Evolutionary conservation across 2,113 vertebrate genomes (phyloP).

Genomic region (Pantherophis guttatus): DNA sequence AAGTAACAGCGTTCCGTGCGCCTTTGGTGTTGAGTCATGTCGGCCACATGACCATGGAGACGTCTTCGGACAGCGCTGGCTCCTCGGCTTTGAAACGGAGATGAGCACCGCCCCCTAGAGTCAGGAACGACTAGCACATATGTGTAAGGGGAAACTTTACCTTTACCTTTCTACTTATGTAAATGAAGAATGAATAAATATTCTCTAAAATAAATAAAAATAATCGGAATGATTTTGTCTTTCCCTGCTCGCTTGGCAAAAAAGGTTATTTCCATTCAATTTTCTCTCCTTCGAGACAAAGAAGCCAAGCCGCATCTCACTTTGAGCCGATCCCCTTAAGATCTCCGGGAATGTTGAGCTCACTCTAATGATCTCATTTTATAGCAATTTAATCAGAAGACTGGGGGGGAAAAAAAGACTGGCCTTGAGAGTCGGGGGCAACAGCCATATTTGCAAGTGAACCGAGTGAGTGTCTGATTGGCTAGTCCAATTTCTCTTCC

Average conservation of each 20-base stretch:
- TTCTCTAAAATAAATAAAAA: background rate
- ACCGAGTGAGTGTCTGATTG: conserved; percentile 49
- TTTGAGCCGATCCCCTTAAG: conserved; percentile 1
- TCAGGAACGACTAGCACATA: too few relatives aligned
- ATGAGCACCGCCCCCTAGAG: too few relatives aligned
- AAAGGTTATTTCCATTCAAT: background rate
- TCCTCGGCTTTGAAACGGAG: too few relatives aligned
- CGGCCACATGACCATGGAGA: too few relatives aligned
- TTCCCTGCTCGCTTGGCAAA: background rate
- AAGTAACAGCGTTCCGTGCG: too few relatives aligned
- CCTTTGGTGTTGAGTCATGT: too few relatives aligned
- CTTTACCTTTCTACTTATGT: too few relatives aligned
- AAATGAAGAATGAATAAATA: too few relatives aligned
- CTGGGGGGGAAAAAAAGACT: conserved; percentile 21
- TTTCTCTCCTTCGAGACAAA: background rate
- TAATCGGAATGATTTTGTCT: background rate
- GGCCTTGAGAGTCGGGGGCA: background rate
- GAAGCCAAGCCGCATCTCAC: background rate
- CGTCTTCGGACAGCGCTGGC: too few relatives aligned
- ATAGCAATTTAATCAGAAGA: conserved; percentile 49
- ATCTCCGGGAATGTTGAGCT: conserved; percentile 29
- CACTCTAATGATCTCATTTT: conserved; percentile 23
- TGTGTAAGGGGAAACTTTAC: too few relatives aligned
- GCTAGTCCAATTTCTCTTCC: conserved; percentile 53
- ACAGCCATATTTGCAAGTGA: conserved; percentile 33